These are phyloP conservation scores for Leptopilina clavipes DNA, from an alignment of 1,140 invertebrate genomes.

Conservation along the genomic window DNA sequence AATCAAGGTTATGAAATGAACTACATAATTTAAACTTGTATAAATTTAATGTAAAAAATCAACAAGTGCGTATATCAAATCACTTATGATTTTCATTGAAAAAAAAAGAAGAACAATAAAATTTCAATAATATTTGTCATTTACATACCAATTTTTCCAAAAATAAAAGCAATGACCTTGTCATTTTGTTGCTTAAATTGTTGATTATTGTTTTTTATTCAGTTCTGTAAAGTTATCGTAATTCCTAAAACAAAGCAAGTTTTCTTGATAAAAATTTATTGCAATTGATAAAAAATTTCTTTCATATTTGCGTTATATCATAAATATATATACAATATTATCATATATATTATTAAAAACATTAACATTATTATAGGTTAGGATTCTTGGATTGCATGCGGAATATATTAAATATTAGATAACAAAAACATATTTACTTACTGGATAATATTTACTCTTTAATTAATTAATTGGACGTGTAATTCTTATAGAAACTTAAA, in stretches of 20 bases:
- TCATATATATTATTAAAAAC: neutral
- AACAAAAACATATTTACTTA: neutral
- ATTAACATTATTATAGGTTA: conserved; percentile 3
- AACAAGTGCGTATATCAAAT: neutral
- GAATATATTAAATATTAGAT: neutral
- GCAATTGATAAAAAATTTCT: neutral
- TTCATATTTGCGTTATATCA: conserved; percentile 8
- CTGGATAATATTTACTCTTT: neutral
- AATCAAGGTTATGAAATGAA: too few species aligned
- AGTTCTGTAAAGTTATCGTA: neutral
- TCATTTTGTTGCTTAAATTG: neutral
- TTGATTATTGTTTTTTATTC: neutral
- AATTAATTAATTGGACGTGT: neutral
- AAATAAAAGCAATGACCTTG: conserved; percentile 19
- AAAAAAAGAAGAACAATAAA: neutral
- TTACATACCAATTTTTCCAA: neutral
- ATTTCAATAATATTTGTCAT: neutral
- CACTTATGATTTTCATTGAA: neutral
- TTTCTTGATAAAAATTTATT: neutral
- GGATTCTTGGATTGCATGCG: neutral
- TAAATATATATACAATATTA: too few species aligned
- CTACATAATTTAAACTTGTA: too few species aligned
- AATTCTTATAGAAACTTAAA: neutral
- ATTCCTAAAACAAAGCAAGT: neutral
- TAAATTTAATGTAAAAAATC: neutral